These are phyloP conservation scores for Camponotus vicinus DNA, from an alignment of 1,140 invertebrate genomes.

Conservation along the genomic window DNA sequence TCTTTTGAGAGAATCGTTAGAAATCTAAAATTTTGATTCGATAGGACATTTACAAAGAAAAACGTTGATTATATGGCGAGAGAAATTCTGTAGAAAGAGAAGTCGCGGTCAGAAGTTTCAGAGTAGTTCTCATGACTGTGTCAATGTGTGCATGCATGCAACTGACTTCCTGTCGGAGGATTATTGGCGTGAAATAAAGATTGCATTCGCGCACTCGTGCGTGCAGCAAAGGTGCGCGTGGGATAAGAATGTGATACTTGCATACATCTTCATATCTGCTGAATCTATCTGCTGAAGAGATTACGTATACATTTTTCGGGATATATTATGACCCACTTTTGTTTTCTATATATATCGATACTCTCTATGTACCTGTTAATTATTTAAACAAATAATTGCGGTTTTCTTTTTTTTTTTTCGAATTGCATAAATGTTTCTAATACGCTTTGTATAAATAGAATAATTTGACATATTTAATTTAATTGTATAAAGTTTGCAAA, in stretches of 20 bases:
- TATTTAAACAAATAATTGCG: not conserved
- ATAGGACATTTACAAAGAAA: constrained; percentile 35
- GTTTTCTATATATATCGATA: too few species aligned
- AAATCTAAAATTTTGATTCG: constrained; percentile 52
- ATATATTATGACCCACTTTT: too few species aligned
- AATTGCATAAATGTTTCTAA: not conserved
- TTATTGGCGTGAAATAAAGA: constrained; percentile 64
- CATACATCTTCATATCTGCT: constrained; percentile 38
- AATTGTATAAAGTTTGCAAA: not conserved
- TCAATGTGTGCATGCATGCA: constrained; percentile 32
- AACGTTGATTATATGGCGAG: not conserved
- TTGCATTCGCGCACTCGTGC: constrained; percentile 43
- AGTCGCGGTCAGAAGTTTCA: constrained; percentile 27
- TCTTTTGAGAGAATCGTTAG: constrained; percentile 31
- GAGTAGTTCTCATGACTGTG: constrained; percentile 53
- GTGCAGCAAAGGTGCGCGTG: constrained; percentile 32
- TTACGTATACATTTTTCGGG: not conserved
- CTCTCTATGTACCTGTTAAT: not conserved
- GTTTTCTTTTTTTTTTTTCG: not conserved
- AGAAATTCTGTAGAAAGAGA: constrained; percentile 54
- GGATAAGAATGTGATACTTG: constrained; percentile 57
- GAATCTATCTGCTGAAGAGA: constrained; percentile 15
- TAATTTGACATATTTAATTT: not conserved
- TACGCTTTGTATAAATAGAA: not conserved
- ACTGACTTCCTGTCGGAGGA: constrained; percentile 55